Evolutionary conservation across 2,888 invertebrate species (phyloP), one percentile per base, ranked within the genome.

Genomic region (Coenonympha glycerion): DNA sequence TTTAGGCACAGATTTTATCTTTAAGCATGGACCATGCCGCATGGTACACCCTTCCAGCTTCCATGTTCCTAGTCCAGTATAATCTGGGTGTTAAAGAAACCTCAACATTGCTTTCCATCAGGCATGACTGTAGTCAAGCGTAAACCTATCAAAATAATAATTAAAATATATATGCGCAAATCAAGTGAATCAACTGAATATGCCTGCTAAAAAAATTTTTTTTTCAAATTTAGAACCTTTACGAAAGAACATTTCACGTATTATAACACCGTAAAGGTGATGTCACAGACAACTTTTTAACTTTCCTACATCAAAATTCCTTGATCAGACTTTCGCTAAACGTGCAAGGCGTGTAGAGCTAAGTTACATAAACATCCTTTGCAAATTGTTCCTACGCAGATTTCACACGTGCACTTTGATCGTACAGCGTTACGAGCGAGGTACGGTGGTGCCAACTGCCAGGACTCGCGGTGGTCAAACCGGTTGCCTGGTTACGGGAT

Each of bases 391-490:
- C 39, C 30, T 52, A 37, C 36, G 47, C 47, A 36, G 50, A 50
- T 53, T 53, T 53, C 42, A 47, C 44, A 39, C 50, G 37, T 42
- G 39, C 11, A 39, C 22, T 15, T 6, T 19, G 37, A 28, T 53
- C 33, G 42, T 40, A 28, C 15, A 30, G 9, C 21, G 5, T 15
- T 22, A 6, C 19, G 16, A 21, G 13, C 19, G n/a, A 16, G 34
- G 19, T 11, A 26, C 42, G 16, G 41, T 52, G 42, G 31, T 55
- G 47, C 71, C n/a, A n/a, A n/a, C n/a, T n/a, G n/a, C n/a, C 82
- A 79, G 84, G 85, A 84, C 82, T 80, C 72, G 79, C 81, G 72
- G 71, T 73, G 76, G 82, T 76, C 75, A 77, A 83, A 86, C 85
- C 85, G 84, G 85, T 85, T 76, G 62, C n/a, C 73, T 73, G 76